A percentile compares a stretch with the other conserved stretches of the same genome.
Evolutionary conservation across 1,140 invertebrate genomes (phyloP).

Genomic region (Psix sp.): DNA sequence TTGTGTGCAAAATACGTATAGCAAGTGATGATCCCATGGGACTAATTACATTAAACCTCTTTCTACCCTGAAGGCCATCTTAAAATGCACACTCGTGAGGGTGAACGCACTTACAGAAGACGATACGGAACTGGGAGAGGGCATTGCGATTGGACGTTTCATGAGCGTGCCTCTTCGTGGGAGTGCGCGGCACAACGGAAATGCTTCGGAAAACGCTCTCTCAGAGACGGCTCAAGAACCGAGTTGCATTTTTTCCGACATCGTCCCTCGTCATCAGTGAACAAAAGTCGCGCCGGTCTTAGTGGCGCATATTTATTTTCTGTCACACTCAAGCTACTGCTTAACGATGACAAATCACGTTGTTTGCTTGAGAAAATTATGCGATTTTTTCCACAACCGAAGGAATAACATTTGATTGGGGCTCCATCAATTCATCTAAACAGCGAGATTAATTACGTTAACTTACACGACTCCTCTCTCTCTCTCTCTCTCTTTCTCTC

Average conservation of each 20-base stretch:
- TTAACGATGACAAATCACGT: constrained; percentile 33
- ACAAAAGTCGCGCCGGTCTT: neutral
- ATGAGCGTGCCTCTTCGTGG: constrained; percentile 28
- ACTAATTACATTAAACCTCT: constrained; percentile 40
- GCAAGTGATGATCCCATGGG: constrained; percentile 22
- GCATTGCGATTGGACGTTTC: constrained; percentile 23
- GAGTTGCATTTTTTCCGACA: constrained; percentile 20
- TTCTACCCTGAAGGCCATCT: constrained; percentile 33
- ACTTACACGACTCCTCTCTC: too few species aligned
- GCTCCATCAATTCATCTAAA: too few species aligned
- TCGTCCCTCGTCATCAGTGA: constrained; percentile 23
- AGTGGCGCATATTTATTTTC: constrained; percentile 7
- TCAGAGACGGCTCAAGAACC: constrained; percentile 2
- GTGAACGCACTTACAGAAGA: constrained; percentile 34
- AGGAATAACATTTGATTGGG: constrained; percentile 10
- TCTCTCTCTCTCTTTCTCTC: too few species aligned
- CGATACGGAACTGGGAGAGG: constrained; percentile 1
- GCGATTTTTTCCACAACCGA: constrained; percentile 4
- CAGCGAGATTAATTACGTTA: too few species aligned
- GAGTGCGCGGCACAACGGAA: constrained; percentile 40
- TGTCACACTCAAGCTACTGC: constrained; percentile 1
- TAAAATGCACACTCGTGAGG: constrained; percentile 36
- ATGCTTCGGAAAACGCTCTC: constrained; percentile 34
- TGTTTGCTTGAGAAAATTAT: constrained; percentile 24
- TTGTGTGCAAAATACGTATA: constrained; percentile 41